These are phyloP conservation scores for Sebastes wilsoni DNA, from an alignment of 2,797 vertebrate species.

Conservation along the genomic window DNA sequence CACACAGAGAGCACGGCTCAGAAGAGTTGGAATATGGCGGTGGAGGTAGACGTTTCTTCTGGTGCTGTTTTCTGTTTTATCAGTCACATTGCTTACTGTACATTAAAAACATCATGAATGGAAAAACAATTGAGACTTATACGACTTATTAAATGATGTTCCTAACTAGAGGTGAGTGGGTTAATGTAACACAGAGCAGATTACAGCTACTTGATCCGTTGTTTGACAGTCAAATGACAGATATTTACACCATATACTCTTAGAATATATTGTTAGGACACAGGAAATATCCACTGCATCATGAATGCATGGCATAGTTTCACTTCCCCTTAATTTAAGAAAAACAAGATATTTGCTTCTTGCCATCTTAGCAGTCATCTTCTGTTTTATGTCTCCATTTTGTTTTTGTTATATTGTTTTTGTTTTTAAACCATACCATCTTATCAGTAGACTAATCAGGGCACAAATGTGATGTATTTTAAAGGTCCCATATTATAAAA, in stretches of 20 bases:
- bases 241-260: too few species aligned
- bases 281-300: too few species aligned
- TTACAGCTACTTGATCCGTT: background rate
- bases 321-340: too few species aligned
- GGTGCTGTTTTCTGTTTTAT: constrained; percentile 50
- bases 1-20: constrained; percentile 3
- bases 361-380: background rate
- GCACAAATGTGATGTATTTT: background rate
- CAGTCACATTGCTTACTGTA: constrained; percentile 40
- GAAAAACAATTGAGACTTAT: background rate
- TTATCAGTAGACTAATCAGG: background rate
- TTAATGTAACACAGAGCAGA: background rate
- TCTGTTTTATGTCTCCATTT: background rate
- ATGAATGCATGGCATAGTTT: too few species aligned
- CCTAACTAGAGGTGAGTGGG: background rate
- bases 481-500: background rate
- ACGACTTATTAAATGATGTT: background rate
- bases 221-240: too few species aligned
- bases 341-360: too few species aligned
- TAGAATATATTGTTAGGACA: too few species aligned
- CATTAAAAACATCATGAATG: constrained; percentile 44
- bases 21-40: constrained; percentile 7
- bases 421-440: background rate
- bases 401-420: background rate
- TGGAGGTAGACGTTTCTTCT: constrained; percentile 21